Base-by-base conservation (phyloP, 2,113 vertebrate species). In the Crypturellus undulatus region DNA sequence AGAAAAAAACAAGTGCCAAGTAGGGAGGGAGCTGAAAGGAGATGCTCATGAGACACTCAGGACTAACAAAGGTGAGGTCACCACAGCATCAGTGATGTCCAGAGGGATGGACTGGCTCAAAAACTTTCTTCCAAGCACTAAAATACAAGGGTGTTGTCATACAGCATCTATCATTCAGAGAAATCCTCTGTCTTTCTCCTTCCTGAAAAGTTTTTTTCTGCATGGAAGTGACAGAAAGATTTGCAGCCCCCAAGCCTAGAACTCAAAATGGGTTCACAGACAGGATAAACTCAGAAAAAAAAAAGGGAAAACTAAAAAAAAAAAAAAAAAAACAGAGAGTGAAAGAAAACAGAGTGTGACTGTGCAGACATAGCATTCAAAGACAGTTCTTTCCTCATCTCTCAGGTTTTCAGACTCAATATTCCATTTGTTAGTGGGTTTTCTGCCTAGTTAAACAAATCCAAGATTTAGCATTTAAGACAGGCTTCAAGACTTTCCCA, bases 11-110 rank as follows among this genome's bases (percentile, higher is more conserved):
- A 97, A 92, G 87, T 79, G 96, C 85, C 92, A 93, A 93, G 86
- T 91, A 89, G 51, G 77, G 88, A 89, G 68, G 64, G 42, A 97
- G 94, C 56, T 90, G 87, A 71, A 95, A 97, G 91, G 90, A 96
- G 58, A 93, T 42, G 26, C 96, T 96, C 95, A 96, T 93, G 92
- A 97, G 94, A 96, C 88, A 96, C 93, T 96, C 94, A 92, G 93
- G 95, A 90, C 94, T 94, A 85, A 56, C 73, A 49, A 83, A 93
- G 90, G 90, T 96, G 92, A 95, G 80, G 94, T 95, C 92, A 32
- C 78, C 83, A 95, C 93, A 96, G 96, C 95, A 96, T 97, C 94
- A 96, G 95, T 93, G 71, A 81, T 83, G 91, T 90, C 89, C 93
- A 97, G 92, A 97, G 94, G 84, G 95, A 94, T 87, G 77, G 87